A percentile compares a stretch with the other conserved stretches of the same genome.
Evolutionary conservation across 2,797 vertebrate genomes (phyloP).

Genomic region (Yasuhikotakia modesta): DNA sequence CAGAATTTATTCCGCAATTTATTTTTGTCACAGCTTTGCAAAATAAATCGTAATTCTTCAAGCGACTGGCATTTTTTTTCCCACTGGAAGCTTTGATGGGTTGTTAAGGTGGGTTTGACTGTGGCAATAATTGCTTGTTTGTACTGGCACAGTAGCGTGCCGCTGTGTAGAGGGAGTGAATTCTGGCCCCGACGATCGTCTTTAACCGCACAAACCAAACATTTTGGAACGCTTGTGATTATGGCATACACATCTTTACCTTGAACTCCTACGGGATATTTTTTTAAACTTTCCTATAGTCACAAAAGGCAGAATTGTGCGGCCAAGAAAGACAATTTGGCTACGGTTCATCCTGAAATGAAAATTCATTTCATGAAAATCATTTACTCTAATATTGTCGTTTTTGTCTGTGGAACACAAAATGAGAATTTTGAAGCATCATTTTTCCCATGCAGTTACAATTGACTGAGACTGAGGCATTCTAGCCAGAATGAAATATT

Average conservation of each 20-base stretch:
- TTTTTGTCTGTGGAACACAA: no score
- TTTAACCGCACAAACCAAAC: constrained; percentile 11
- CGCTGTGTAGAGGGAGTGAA: constrained; percentile 7
- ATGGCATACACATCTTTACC: not conserved
- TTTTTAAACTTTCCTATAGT: not conserved
- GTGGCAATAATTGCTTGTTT: constrained; percentile 48
- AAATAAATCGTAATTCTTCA: constrained; percentile 55
- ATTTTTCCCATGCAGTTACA: not conserved
- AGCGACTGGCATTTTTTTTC: constrained; percentile 39
- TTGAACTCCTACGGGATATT: constrained; percentile 3
- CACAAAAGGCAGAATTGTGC: not conserved
- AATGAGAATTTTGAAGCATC: no score
- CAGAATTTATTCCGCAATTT: constrained; percentile 52
- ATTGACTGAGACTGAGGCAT: not conserved
- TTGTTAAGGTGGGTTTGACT: constrained; percentile 55
- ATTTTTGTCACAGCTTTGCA: constrained; percentile 44
- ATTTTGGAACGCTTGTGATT: not conserved
- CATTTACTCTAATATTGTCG: no score
- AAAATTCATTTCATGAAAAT: no score
- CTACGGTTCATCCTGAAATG: no score
- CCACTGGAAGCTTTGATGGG: constrained; percentile 50
- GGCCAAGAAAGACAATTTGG: no score
- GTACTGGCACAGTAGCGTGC: not conserved
- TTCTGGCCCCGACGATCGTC: constrained; percentile 12
- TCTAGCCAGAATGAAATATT: not conserved